phyloP scores from a whole-genome alignment of 37 sponge, comb jelly and placozoan species.

The Sycon ciliatum region DNA sequence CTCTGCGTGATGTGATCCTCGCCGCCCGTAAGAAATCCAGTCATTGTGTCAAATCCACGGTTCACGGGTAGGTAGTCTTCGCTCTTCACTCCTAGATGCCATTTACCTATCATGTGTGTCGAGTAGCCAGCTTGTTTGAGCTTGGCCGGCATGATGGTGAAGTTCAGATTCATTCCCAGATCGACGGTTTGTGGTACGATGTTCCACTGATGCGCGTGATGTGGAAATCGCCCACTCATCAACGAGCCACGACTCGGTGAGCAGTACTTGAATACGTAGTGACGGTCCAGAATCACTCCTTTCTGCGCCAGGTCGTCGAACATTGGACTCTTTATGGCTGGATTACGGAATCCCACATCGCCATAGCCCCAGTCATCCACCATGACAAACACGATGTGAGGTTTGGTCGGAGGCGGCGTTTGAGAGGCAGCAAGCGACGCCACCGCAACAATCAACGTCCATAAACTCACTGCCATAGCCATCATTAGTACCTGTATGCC shows the following conservation, averaged over 20 bases:
- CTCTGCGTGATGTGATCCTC: slow-evolving; percentile 35
- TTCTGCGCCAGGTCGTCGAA: slow-evolving; percentile 26
- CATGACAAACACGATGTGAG: slow-evolving; percentile 37
- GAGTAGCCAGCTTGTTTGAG: too few species aligned
- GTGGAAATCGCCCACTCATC: slow-evolving; percentile 39
- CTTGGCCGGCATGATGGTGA: slow-evolving; percentile 34
- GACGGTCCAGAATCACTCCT: slow-evolving; percentile 31
- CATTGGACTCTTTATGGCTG: slow-evolving; percentile 27
- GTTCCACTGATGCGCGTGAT: slow-evolving; percentile 33
- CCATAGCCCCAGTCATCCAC: slow-evolving; percentile 44
- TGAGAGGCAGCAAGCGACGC: too few species aligned
- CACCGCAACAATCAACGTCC: too few species aligned
- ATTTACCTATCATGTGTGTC: slow-evolving; percentile 37
- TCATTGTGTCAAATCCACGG: slow-evolving; percentile 39
- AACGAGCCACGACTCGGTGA: slow-evolving; percentile 34
- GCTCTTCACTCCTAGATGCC: slow-evolving; percentile 34
- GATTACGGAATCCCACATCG: slow-evolving; percentile 36
- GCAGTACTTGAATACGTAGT: slow-evolving; percentile 38
- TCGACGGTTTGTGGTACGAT: neutral
- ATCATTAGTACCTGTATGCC: too few species aligned
- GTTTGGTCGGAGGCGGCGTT: slow-evolving; percentile 22
- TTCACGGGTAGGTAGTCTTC: slow-evolving; percentile 29
- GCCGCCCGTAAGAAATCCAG: slow-evolving; percentile 25
- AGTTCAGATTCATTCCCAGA: slow-evolving; percentile 32
- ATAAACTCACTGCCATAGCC: too few species aligned